Conservation (phyloP, 2,113 vertebrate species). For the Microcebus ravelobensis region DNA sequence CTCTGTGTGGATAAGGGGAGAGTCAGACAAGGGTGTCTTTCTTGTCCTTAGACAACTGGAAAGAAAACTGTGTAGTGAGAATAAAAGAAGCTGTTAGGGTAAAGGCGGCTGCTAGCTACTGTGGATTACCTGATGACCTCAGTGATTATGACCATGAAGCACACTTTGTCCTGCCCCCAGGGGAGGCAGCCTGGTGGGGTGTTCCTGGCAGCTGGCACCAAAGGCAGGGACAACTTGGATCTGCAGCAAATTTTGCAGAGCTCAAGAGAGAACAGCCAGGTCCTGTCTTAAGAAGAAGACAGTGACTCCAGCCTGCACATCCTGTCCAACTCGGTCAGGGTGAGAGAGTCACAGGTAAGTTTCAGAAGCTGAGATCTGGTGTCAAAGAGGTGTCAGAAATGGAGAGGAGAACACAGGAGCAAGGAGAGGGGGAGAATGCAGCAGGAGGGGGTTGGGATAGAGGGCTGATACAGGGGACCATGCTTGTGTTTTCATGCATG, state of each 20-base stretch:
- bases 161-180: neutral
- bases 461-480: neutral
- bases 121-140: slow-evolving; percentile 7
- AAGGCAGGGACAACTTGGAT: neutral
- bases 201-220: neutral
- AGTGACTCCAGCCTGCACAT: neutral
- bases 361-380: neutral
- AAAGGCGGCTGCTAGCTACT: neutral
- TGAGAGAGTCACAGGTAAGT: neutral
- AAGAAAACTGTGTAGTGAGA: slow-evolving; percentile 12
- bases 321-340: neutral
- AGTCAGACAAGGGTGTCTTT: slow-evolving; percentile 47
- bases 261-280: neutral
- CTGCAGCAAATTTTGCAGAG: neutral
- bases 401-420: neutral
- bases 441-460: neutral
- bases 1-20: slow-evolving; percentile 22
- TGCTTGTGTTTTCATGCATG: neutral
- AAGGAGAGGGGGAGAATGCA: neutral
- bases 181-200: neutral
- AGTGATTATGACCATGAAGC: neutral
- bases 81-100: slow-evolving; percentile 4
- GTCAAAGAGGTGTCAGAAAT: neutral
- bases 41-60: neutral
- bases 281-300: neutral